These are phyloP conservation scores for Nudaria mundana DNA, from an alignment of 2,888 invertebrate genomes.

Conservation along the genomic window DNA sequence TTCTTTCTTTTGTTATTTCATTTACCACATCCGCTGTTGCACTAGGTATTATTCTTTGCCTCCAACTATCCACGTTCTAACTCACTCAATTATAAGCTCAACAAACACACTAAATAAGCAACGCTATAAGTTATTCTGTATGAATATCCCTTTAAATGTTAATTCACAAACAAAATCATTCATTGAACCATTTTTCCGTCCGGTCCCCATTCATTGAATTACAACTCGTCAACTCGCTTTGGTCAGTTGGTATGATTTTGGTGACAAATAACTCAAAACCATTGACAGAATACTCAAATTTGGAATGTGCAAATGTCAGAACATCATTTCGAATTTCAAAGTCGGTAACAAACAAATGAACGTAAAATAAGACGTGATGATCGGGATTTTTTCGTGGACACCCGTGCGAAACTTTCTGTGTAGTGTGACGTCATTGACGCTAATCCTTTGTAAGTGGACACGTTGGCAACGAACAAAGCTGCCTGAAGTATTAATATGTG, in stretches of 20 bases:
- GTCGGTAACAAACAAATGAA: not conserved
- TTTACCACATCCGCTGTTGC: too few relatives aligned
- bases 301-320: not conserved
- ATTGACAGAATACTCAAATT: not conserved
- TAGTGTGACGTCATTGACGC: conserved; percentile 40
- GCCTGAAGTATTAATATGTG: conserved; percentile 27
- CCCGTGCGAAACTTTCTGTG: conserved; percentile 18
- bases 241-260: too few relatives aligned
- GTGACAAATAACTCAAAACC: not conserved
- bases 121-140: conserved; percentile 12
- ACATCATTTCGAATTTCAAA: not conserved
- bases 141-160: conserved; percentile 38
- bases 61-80: not conserved
- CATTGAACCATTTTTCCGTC: conserved; percentile 43
- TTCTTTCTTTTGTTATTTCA: too few relatives aligned
- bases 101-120: conserved; percentile 18
- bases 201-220: conserved; percentile 39
- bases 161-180: conserved; percentile 44
- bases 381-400: conserved; percentile 10
- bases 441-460: conserved; percentile 37
- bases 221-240: conserved; percentile 12
- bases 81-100: conserved; percentile 5
- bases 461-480: conserved; percentile 27
- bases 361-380: conserved; percentile 10
- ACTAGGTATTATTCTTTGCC: not conserved